Conservation (phyloP, 2,797 vertebrate genomes). For the Mormyrops attenuatus region DNA sequence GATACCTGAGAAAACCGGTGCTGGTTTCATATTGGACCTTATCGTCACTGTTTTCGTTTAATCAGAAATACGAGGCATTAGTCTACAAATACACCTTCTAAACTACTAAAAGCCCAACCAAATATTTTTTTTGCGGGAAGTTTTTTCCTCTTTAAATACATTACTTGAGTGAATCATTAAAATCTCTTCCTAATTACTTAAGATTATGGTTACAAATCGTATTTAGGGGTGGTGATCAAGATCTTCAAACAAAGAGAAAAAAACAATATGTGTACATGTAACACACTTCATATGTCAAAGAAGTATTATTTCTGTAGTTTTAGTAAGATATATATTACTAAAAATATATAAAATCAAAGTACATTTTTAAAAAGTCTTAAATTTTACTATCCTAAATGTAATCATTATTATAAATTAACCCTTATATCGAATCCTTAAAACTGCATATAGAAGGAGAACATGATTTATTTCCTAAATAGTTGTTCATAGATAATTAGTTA, state of each 20-base stretch:
- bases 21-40: slow-evolving; percentile 12
- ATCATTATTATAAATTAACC: not conserved
- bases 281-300: not conserved
- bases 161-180: not conserved
- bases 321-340: not conserved
- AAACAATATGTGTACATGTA: not conserved
- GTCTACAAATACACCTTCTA: not conserved
- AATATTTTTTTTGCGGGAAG: not conserved
- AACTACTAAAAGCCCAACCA: not conserved
- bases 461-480: not conserved
- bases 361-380: not conserved
- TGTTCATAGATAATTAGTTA: not conserved
- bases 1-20: slow-evolving; percentile 16
- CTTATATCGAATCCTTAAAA: not conserved
- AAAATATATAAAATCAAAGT: not conserved
- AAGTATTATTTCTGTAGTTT: not conserved
- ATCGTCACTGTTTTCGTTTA: not conserved
- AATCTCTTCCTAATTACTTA: not conserved
- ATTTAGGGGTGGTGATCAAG: not conserved
- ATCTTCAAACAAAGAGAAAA: not conserved
- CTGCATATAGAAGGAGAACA: not conserved
- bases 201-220: not conserved
- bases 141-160: not conserved
- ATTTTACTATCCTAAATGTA: not conserved
- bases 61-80: not conserved